Evolutionary conservation across 2,113 vertebrate genomes (phyloP).

Genomic region (Theristicus caerulescens): DNA sequence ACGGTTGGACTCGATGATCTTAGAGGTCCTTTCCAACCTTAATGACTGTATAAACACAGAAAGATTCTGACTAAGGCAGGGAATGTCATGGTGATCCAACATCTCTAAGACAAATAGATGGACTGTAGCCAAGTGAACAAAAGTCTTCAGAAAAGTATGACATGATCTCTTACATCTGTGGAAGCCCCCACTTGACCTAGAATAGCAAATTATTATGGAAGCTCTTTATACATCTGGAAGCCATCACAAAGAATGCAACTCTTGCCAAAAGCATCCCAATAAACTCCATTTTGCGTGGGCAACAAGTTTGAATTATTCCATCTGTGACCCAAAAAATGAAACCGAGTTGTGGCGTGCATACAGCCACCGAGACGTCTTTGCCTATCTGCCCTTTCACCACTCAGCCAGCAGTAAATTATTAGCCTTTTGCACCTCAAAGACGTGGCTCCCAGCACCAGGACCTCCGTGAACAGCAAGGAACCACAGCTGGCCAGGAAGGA

Average conservation of each 20-base stretch:
- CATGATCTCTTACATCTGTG: not conserved
- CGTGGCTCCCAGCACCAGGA: not conserved
- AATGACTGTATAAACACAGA: not conserved
- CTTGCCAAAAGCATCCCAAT: not conserved
- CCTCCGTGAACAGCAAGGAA: not conserved
- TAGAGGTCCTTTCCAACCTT: too few relatives aligned
- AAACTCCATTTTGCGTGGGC: not conserved
- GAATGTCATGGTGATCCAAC: not conserved
- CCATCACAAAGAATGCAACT: not conserved
- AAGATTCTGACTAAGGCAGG: not conserved
- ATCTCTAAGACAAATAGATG: not conserved
- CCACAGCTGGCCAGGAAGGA: not conserved
- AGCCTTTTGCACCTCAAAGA: not conserved
- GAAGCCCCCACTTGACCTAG: not conserved
- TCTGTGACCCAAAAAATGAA: not conserved
- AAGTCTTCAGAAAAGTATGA: not conserved
- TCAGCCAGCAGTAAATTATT: not conserved
- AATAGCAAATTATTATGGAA: not conserved
- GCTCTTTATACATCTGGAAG: not conserved
- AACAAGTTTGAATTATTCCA: not conserved
- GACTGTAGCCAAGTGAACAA: not conserved
- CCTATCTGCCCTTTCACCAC: not conserved
- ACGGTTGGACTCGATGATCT: too few relatives aligned
- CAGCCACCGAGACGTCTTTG: not conserved
- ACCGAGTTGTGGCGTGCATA: accelerated